Base-by-base conservation (phyloP, 1,140 invertebrate species). In the Sesamia nonagrioides region DNA sequence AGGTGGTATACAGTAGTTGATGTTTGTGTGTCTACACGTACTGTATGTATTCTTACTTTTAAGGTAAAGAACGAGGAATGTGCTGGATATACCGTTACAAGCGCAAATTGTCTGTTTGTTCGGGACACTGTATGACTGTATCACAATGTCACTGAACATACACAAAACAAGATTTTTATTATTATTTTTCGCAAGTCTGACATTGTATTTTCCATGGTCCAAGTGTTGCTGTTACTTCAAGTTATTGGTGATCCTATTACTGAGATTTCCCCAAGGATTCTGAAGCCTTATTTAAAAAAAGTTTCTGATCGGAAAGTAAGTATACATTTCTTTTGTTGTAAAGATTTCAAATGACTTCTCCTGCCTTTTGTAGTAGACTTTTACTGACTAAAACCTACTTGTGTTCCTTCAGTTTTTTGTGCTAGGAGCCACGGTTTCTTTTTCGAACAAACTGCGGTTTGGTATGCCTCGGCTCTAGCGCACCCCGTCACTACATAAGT, bases 81-180 rank as follows among this genome's bases (percentile, higher is more conserved):
- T 69, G 58, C 60, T 48, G 42, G 58, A 66, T 73, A 69, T 80
- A 82, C 85, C 84, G 84, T 85, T 85, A 77, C 27, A 61, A 66
- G 52, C 76, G 77, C 76, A 79, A 73, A 73, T 79, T 79, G 50
- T 77, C 56, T 77, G 80, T 66, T 58, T 68, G 58, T 60, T 33
- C 66, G 54, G 52, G 52, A 74, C 45, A 66, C 69, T 66, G 69
- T 66, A 72, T 56, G n/a, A 56, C 58, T 66, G 69, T 66, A 72
- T 56, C 33, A 56, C 50, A 68, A 42, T 68, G 42, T 63, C 35
- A 11, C 18, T 5, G 42, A 45, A 56, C 18, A 56, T 56, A 58
- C 17, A 42, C 9, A 18, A 56, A 48, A 4, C 27, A 18, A 6
- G 40, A 68, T 45, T 17, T 68, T 45, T 68, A 48, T 68, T 68